Evolutionary conservation across 2,888 invertebrate species (phyloP).

Genomic region (Eupeodes latifasciatus): DNA sequence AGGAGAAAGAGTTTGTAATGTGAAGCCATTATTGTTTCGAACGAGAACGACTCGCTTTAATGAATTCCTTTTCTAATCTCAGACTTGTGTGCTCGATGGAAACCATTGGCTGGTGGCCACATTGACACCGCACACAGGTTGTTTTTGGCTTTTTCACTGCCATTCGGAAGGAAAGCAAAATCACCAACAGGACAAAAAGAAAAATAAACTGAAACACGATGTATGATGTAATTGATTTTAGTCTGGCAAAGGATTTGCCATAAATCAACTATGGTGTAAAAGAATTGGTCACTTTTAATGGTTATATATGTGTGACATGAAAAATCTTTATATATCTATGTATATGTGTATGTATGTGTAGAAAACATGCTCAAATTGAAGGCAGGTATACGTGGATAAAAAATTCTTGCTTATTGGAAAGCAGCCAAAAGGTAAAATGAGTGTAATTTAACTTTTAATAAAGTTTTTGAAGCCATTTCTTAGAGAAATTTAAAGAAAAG

Average conservation of each 20-base stretch:
- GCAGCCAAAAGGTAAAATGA: too few relatives aligned
- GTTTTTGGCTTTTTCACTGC: constrained; percentile 38
- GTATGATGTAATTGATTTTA: constrained; percentile 68
- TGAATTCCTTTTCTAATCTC: constrained; percentile 66
- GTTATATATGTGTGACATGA: neutral
- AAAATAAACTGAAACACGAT: constrained; percentile 17
- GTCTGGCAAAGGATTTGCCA: constrained; percentile 60
- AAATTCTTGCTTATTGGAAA: too few relatives aligned
- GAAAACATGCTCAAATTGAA: neutral
- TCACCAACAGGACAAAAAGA: neutral
- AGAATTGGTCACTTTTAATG: neutral
- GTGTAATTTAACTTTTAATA: too few relatives aligned
- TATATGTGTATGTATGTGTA: neutral
- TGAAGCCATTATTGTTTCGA: constrained; percentile 48
- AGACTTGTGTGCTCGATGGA: constrained; percentile 55
- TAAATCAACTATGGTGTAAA: constrained; percentile 53
- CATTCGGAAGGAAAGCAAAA: constrained; percentile 5
- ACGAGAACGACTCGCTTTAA: constrained; percentile 46
- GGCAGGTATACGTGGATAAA: too few relatives aligned
- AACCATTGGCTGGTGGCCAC: constrained; percentile 76
- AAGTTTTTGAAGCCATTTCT: too few relatives aligned
- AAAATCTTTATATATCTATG: neutral
- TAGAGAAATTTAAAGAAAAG: too few relatives aligned
- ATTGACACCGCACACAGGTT: constrained; percentile 72
- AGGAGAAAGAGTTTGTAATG: constrained; percentile 19